Conservation (phyloP, 2,888 invertebrate genomes). For the Sphecodes monilicornis region DNA sequence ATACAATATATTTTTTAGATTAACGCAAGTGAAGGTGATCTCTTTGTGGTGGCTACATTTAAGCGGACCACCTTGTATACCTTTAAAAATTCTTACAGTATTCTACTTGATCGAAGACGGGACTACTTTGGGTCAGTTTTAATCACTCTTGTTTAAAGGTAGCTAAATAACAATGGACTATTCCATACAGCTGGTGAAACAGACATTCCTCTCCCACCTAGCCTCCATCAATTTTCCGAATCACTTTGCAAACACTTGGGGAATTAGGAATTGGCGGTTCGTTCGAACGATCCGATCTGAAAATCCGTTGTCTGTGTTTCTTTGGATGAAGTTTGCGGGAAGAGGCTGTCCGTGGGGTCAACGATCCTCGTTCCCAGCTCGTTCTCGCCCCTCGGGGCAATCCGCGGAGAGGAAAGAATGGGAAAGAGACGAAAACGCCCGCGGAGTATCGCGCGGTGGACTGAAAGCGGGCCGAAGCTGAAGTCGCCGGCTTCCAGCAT, state of each 20-base stretch:
- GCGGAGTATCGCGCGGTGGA: slow-evolving; percentile 43
- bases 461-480: slow-evolving; percentile 38
- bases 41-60: too few species aligned
- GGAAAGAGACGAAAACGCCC: slow-evolving; percentile 20
- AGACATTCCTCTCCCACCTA: too few species aligned
- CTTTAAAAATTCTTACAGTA: not conserved
- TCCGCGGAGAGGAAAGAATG: slow-evolving; percentile 9
- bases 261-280: not conserved
- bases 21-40: too few species aligned
- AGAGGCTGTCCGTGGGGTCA: slow-evolving; percentile 1
- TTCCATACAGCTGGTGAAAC: not conserved
- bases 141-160: not conserved
- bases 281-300: not conserved
- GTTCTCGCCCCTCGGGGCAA: slow-evolving; percentile 12
- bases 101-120: not conserved
- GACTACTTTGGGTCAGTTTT: not conserved
- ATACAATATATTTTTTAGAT: too few species aligned
- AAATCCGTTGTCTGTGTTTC: not conserved
- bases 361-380: slow-evolving; percentile 21
- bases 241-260: not conserved
- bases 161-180: not conserved
- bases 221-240: not conserved
- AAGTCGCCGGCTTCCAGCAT: slow-evolving; percentile 16
- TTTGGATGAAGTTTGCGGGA: not conserved
- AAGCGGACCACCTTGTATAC: not conserved